Conservation (phyloP, 2,888 invertebrate species). For the Napeogenes sylphis region DNA sequence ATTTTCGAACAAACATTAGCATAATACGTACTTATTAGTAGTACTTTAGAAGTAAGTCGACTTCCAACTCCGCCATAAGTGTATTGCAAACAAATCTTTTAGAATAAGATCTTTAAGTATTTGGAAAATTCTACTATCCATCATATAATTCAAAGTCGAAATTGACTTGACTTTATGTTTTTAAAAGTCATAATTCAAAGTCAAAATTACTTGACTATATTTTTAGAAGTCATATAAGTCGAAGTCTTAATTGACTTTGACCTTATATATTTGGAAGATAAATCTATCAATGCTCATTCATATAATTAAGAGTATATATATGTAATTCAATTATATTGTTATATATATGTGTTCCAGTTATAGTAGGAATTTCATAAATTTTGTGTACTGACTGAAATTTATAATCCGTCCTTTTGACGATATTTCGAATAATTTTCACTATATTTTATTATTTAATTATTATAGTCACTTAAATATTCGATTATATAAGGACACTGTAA, state of each 20-base stretch:
- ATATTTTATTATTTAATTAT: constrained; percentile 27
- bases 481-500: constrained; percentile 39
- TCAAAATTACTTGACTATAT: too few species aligned
- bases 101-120: constrained; percentile 37
- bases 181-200: too few species aligned
- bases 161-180: too few species aligned
- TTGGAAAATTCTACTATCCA: background rate
- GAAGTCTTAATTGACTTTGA: too few species aligned
- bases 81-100: constrained; percentile 52
- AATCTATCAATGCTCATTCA: constrained; percentile 35
- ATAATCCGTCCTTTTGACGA: constrained; percentile 13
- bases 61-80: constrained; percentile 73
- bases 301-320: constrained; percentile 40
- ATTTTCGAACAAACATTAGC: constrained; percentile 60
- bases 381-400: constrained; percentile 21
- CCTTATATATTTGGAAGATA: too few species aligned
- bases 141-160: too few species aligned
- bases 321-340: constrained; percentile 5
- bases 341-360: background rate
- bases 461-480: constrained; percentile 32
- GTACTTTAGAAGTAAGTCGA: constrained; percentile 51
- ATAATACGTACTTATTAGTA: constrained; percentile 42
- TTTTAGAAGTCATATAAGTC: too few species aligned
- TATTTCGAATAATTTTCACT: constrained; percentile 8
- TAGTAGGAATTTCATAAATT: constrained; percentile 10